Evolutionary conservation across 2,888 invertebrate genomes (phyloP).

Genomic region (Chesias legatella): DNA sequence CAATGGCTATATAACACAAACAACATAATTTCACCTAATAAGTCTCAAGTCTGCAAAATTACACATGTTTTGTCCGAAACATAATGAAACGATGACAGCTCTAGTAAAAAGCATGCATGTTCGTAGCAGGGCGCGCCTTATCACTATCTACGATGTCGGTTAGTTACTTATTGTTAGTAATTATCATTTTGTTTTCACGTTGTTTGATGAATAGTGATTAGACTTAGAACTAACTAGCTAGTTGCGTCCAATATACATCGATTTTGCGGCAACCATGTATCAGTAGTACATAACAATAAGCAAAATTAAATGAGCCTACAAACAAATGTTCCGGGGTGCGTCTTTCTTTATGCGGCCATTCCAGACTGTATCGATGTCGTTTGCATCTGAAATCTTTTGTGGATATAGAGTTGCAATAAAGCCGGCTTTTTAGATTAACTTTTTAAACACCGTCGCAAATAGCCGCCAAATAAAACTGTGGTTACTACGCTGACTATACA

Average conservation of each 20-base stretch:
- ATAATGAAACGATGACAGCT: conserved; percentile 1
- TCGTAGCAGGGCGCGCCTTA: conserved; percentile 64
- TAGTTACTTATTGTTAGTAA: conserved; percentile 54
- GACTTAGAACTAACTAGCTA: too few relatives aligned
- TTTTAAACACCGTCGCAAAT: too few relatives aligned
- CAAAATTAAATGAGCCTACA: conserved; percentile 66
- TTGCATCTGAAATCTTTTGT: conserved; percentile 76
- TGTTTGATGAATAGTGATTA: not conserved
- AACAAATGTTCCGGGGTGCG: conserved; percentile 56
- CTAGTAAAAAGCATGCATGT: conserved; percentile 24
- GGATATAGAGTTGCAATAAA: conserved; percentile 6
- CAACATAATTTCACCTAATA: too few relatives aligned
- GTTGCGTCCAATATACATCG: too few relatives aligned
- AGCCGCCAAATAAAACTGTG: too few relatives aligned
- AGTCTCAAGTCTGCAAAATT: too few relatives aligned
- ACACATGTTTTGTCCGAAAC: too few relatives aligned
- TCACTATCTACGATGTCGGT: conserved; percentile 63
- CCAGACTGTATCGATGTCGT: conserved; percentile 69
- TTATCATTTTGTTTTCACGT: conserved; percentile 36
- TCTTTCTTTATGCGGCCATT: conserved; percentile 60
- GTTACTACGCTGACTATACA: too few relatives aligned
- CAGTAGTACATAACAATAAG: conserved; percentile 52
- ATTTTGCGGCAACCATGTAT: conserved; percentile 12
- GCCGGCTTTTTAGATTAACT: not conserved
- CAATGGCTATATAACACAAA: too few relatives aligned